Percentiles rank a stretch among this genome's conserved stretches.
Evolutionary conservation across 1,140 invertebrate genomes (phyloP).

Genomic region (Meloidogyne hapla): DNA sequence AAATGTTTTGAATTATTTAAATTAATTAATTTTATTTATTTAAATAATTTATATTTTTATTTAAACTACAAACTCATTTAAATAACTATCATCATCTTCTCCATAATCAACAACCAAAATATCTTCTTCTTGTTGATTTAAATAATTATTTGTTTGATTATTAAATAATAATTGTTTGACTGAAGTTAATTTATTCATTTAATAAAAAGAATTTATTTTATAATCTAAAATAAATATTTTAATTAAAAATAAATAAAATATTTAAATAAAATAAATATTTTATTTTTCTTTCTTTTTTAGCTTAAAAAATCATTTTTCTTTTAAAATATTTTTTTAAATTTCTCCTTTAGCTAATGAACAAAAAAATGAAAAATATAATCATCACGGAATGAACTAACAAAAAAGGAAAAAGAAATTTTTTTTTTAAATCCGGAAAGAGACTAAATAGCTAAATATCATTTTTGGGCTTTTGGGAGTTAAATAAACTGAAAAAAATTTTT

Average conservation of each 20-base stretch:
- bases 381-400: background rate
- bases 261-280: background rate
- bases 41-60: too few relatives aligned
- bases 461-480: slow-evolving; percentile 2
- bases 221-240: background rate
- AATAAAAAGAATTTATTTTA: background rate
- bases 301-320: background rate
- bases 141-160: background rate
- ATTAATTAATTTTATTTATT: too few relatives aligned
- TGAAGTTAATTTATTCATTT: slow-evolving; percentile 4
- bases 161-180: background rate
- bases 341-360: background rate
- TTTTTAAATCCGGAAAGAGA: background rate
- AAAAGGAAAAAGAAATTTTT: background rate
- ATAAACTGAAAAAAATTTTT: background rate
- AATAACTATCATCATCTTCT: background rate
- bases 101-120: background rate
- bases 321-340: background rate
- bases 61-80: background rate
- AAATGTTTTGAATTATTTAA: too few relatives aligned
- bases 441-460: background rate
- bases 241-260: background rate
- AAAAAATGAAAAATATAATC: background rate
- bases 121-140: background rate
- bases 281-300: background rate